Evolutionary conservation across 2,888 invertebrate genomes (phyloP).

Genomic region (Limnephilus auricula): DNA sequence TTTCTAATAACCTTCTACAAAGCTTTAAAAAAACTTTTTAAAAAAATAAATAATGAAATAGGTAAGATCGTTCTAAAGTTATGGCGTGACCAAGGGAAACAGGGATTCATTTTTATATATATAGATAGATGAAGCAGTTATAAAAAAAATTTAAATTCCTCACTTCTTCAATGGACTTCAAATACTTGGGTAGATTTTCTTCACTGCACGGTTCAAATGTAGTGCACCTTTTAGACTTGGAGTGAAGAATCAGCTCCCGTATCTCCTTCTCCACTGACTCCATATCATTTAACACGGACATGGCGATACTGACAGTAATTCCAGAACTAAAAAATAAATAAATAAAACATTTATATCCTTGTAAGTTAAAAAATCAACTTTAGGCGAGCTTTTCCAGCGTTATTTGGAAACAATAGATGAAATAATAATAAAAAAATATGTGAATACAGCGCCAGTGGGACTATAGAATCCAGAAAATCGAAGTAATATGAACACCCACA

Average conservation of each 20-base stretch:
- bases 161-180: conserved; percentile 62
- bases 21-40: no score
- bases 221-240: conserved; percentile 60
- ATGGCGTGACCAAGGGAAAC: no score
- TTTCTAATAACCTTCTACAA: no score
- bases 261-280: conserved; percentile 62
- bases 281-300: conserved; percentile 61
- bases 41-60: no score
- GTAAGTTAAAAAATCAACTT: not conserved
- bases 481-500: not conserved
- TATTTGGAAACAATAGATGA: not conserved
- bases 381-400: not conserved
- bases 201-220: conserved; percentile 63
- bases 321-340: not conserved
- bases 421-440: not conserved
- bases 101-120: no score
- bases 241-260: conserved; percentile 62
- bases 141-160: not conserved
- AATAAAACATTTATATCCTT: not conserved
- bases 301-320: not conserved
- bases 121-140: not conserved
- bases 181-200: conserved; percentile 62
- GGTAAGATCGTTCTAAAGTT: no score
- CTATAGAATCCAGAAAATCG: not conserved
- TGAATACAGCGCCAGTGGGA: no score